Percentiles rank a stretch among this genome's conserved stretches.
These are phyloP conservation scores for Pheosia gnoma DNA, from an alignment of 2,888 invertebrate species.

Conservation along the genomic window DNA sequence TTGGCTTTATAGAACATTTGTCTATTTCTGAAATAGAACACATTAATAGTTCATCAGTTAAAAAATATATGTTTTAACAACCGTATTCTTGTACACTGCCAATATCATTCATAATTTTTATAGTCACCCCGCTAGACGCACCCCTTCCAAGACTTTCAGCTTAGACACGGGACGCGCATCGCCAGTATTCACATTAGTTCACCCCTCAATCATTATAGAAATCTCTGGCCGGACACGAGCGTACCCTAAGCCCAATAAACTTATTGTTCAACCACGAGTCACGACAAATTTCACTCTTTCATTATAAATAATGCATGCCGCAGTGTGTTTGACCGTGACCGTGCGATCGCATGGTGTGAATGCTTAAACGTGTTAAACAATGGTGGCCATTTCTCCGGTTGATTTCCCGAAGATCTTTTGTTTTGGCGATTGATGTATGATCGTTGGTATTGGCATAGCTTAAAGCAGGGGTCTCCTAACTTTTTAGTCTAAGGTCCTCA, in stretches of 20 bases:
- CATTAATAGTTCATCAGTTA: too few species aligned
- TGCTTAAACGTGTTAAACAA: conserved; percentile 57
- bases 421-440: conserved; percentile 17
- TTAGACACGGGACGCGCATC: too few species aligned
- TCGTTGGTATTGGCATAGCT: conserved; percentile 8
- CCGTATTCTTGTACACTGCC: too few species aligned
- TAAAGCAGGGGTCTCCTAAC: background rate
- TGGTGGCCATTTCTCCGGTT: conserved; percentile 60
- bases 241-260: conserved; percentile 43
- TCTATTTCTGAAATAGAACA: too few species aligned
- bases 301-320: conserved; percentile 72
- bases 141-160: too few species aligned
- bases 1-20: too few species aligned
- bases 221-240: conserved; percentile 21
- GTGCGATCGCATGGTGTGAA: conserved; percentile 48
- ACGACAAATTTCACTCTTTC: conserved; percentile 73
- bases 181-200: too few species aligned
- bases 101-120: too few species aligned
- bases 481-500: too few species aligned
- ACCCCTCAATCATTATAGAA: background rate
- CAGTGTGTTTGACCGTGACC: conserved; percentile 64
- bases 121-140: too few species aligned
- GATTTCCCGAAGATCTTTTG: conserved; percentile 51
- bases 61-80: too few species aligned
- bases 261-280: conserved; percentile 37